Percentiles rank a stretch among this genome's conserved stretches.
phyloP scores from a whole-genome alignment of 2,113 vertebrate genomes.

The Burhinus oedicnemus region DNA sequence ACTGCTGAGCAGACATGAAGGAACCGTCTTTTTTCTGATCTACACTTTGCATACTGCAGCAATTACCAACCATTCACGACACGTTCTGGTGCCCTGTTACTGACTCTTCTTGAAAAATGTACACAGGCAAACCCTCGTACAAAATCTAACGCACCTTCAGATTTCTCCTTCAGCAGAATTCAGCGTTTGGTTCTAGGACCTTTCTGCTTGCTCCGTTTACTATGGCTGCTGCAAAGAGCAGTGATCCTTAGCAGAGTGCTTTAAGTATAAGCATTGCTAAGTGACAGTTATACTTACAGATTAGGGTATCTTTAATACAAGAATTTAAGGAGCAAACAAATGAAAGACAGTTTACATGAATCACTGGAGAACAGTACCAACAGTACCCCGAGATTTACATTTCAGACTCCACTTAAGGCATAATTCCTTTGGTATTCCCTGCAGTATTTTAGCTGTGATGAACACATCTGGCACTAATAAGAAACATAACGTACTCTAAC shows the following conservation, averaged over 20 bases:
- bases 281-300: not conserved
- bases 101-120: not conserved
- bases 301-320: not conserved
- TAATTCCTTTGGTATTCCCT: not conserved
- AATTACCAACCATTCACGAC: rapidly evolving
- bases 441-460: not conserved
- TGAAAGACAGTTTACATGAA: not conserved
- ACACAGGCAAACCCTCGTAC: not conserved
- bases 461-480: slow-evolving; percentile 15
- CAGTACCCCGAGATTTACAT: not conserved
- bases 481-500: slow-evolving; percentile 17
- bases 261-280: rapidly evolving
- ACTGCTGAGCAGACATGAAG: not conserved
- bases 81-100: not conserved
- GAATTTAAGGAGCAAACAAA: not conserved
- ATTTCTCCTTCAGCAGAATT: not conserved
- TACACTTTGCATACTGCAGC: not conserved
- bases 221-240: not conserved
- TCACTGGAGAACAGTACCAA: not conserved
- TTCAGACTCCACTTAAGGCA: slow-evolving; percentile 28
- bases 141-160: rapidly evolving
- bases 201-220: not conserved
- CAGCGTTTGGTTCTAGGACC: not conserved
- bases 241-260: not conserved
- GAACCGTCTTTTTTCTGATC: rapidly evolving